phyloP scores from a whole-genome alignment of 2,888 invertebrate genomes.

The Leptinotarsa haldemani region DNA sequence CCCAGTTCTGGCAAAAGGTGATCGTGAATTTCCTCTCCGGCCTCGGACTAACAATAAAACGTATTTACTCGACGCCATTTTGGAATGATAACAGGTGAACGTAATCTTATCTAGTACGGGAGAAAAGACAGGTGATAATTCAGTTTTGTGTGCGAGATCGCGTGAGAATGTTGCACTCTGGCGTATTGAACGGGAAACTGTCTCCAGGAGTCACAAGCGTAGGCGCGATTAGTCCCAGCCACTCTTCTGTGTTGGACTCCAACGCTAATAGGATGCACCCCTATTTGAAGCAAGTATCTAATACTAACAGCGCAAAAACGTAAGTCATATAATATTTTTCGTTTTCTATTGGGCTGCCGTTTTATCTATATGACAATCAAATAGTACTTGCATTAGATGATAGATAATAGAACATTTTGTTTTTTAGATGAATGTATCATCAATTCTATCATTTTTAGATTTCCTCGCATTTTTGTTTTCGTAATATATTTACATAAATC shows the following conservation, averaged over 20 bases:
- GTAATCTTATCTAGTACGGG: conserved; percentile 53
- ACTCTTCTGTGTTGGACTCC: conserved; percentile 71
- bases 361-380: too few relatives aligned
- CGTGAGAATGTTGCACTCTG: conserved; percentile 84
- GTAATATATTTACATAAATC: too few relatives aligned
- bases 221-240: conserved; percentile 51
- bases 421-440: too few relatives aligned
- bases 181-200: conserved; percentile 90
- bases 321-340: conserved; percentile 43
- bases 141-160: conserved; percentile 56
- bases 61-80: conserved; percentile 38
- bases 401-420: too few relatives aligned
- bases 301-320: conserved; percentile 58
- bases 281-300: conserved; percentile 68
- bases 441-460: too few relatives aligned
- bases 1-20: conserved; percentile 32
- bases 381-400: too few relatives aligned
- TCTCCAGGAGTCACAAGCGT: conserved; percentile 76
- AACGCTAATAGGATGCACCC: conserved; percentile 77
- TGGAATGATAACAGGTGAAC: conserved; percentile 55
- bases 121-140: conserved; percentile 51
- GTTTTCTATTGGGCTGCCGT: not conserved
- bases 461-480: too few relatives aligned
- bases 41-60: conserved; percentile 42
- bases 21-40: conserved; percentile 38